Evolutionary conservation across 2,888 invertebrate genomes (phyloP), one percentile per base, ranked within the genome.

Genomic region (Drosophila mimica): DNA sequence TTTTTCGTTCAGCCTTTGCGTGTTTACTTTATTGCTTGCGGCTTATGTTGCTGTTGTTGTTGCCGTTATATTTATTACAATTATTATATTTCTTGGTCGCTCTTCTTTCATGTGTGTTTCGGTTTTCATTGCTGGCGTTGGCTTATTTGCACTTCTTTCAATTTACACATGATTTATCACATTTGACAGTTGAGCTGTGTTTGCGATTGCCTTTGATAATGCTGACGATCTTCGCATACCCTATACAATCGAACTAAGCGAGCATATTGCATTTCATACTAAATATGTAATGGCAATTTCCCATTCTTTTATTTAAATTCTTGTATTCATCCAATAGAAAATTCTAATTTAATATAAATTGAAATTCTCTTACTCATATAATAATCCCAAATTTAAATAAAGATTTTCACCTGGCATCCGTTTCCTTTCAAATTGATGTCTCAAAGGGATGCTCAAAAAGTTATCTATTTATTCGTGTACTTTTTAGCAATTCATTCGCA

Each of bases 71-170:
- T 70, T 68, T 48, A 46, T 33, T 70, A 46, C 46, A 46, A 46
- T 61, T 43, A 54, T 48, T 61, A 43, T 52, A 34, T 69, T 53
- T 72, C 57, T 74, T 70, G 34, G 57, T 52, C 63, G 59, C 51
- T 40, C 49, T 66, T 69, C 51, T 43, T 57, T 72, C 43, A 51
- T 68, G 58, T 69, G 70, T 76, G 38, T 15, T 69, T 67, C 67
- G 52, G 70, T 65, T 77, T 66, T 68, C 73, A 72, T 79, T 71
- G 72, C 75, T 81, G 77, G 88, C 76, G 80, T 87, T 79, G 84
- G 85, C 74, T 90, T 90, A 88, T 90, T 89, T 88, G 88, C 88
- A 88, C 83, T 89, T 88, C 83, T 89, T 85, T 82, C 90, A 89
- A 90, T 88, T 46, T 90, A 87, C 80, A 88, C 87, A 86, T 88